Base-by-base conservation (phyloP, 2,113 vertebrate genomes). In the Rhombomys opimus region DNA sequence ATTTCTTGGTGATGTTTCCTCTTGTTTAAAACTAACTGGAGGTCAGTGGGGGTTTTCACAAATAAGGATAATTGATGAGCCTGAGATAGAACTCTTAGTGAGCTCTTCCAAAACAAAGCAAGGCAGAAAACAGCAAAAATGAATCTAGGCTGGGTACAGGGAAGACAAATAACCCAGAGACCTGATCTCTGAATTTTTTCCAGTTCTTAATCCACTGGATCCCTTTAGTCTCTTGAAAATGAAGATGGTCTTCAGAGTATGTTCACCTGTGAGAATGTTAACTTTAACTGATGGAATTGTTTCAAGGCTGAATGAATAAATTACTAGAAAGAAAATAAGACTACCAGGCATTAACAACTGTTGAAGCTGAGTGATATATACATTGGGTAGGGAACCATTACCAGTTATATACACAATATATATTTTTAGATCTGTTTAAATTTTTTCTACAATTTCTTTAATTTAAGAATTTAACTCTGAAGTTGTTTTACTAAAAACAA, bases 301-400 rank as follows among this genome's bases (percentile, higher is more conserved):
- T 93, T 38, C 75, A 63, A 68, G 94, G 90, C 13, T 22, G 27
- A n/a, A 54, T 57, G 30, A 67, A 8, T 91, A 93, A 91, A 82
- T 61, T 12, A 3, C 5, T 89, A 61, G 10, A 14, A 17, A 81
- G 32, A 73, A 84, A 87, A 27, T 75, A 63, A 95, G 52, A 72
- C 35, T 81, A 8, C 57, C 75, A 73, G 32, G 13, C 9, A 30
- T 23, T 25, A 23, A 32, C 52, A 65, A 89, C 2, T 93, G 1
- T 70, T 81, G 67, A 88, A 89, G 14, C 23, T 35, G 30, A 67
- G 15, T 63, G 41, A 65, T 72, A 23, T 57, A 52, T 59, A 30
- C 5, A 18, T 8, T 0, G 30, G 13, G 12, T 10, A 18, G 32
- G 4, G 17, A 7, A 3, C 30, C 78, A 5, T 15, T 78, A 20